Base-by-base conservation (phyloP, 2,113 vertebrate genomes). In the Embiotoca jacksoni region DNA sequence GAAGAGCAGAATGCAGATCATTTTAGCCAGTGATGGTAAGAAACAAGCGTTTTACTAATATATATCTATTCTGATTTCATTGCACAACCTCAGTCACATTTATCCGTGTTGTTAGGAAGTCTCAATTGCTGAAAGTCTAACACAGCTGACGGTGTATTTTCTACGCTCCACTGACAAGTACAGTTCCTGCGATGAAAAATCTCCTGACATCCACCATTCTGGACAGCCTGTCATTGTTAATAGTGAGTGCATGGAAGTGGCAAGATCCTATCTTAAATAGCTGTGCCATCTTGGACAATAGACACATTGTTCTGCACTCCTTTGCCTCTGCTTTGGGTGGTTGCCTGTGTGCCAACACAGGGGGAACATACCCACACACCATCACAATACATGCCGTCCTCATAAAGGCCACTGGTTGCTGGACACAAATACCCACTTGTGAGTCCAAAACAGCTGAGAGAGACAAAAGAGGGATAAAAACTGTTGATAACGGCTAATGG, bases 251-350 rank as follows among this genome's bases (percentile, higher is more conserved):
- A 67, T 67, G 65, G 69, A 88, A 81, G 81, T 85, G 82, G 78
- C 61, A 76, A 89, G 85, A 88, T 81, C 70, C 78, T 81, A 87
- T 92, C 78, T 89, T 86, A 90, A 92, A 91, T 61, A 85, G 82
- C 83, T 79, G 73, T 83, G 82, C 82, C 86, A 88, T 89, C 88
- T 81, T 23, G 80, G 79, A 93, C 93, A 93, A 93, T 91, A 84
- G 85, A 70, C 68, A 44, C 86, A 91, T 90, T 94, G 84, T 94
- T 92, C 86, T 87, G 70, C 47, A 30, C 62, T 79, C 72, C 52
- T 85, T 82, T 81, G 72, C 73, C 67, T 76, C 61, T 33, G 75
- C 78, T 80, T 82, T 84, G 74, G 23, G 81, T 87, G 84, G 74
- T 44, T 60, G 75, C 71, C 53, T 72, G 59, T 72, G 78, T 23